Conservation (phyloP, 2,888 invertebrate genomes). For the Aleiodes alternator region DNA sequence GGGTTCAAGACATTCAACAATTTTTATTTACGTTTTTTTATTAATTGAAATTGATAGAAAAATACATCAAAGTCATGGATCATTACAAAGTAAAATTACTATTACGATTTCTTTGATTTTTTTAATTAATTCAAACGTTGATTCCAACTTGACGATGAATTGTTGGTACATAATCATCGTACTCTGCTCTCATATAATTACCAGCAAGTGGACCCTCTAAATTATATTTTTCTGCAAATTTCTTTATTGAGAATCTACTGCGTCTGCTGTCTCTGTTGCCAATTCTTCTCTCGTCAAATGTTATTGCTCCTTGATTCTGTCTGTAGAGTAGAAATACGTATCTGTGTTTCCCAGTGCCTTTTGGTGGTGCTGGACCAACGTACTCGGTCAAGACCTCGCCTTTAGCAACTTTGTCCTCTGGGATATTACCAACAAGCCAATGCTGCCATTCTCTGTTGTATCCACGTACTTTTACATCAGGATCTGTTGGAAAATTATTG, state of each 20-base stretch:
- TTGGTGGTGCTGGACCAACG: conserved; percentile 72
- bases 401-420: conserved; percentile 71
- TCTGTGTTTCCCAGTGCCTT: conserved; percentile 68
- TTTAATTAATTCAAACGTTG: too few relatives aligned
- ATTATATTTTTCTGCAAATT: conserved; percentile 79
- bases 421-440: conserved; percentile 74
- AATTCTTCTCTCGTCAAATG: conserved; percentile 71
- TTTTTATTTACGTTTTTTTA: too few relatives aligned
- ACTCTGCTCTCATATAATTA: conserved; percentile 80
- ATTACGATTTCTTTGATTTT: too few relatives aligned
- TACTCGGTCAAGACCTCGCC: conserved; percentile 73
- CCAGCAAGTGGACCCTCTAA: conserved; percentile 80
- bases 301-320: conserved; percentile 73
- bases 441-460: conserved; percentile 72
- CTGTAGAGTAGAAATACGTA: conserved; percentile 72
- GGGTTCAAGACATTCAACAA: too few relatives aligned
- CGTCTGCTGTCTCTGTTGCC: conserved; percentile 76
- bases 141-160: conserved; percentile 72
- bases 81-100: too few relatives aligned
- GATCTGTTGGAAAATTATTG: conserved; percentile 62
- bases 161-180: conserved; percentile 79
- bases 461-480: conserved; percentile 68
- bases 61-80: too few relatives aligned
- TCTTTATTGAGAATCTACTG: conserved; percentile 78
- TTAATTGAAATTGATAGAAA: too few relatives aligned